phyloP scores from a whole-genome alignment of 2,888 invertebrate species.

The Drosophila paramelanica region DNA sequence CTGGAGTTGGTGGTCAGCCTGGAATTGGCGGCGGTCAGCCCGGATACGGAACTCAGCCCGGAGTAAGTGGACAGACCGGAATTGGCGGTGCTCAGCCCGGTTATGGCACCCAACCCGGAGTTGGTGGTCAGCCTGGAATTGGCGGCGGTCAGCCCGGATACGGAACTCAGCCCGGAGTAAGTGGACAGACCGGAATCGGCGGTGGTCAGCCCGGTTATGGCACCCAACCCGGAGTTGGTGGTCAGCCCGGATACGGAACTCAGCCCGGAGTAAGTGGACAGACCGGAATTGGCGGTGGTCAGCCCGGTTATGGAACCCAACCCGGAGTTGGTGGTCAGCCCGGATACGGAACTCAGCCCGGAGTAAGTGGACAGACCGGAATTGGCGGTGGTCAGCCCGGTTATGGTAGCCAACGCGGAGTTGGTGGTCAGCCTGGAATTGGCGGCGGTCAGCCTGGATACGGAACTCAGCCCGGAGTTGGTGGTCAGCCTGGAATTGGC shows the following conservation, averaged over 20 bases:
- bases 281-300: constrained; percentile 8
- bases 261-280: constrained; percentile 28
- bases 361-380: no score
- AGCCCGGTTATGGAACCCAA: constrained; percentile 22
- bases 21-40: constrained; percentile 2
- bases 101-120: constrained; percentile 29
- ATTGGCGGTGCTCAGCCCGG: constrained; percentile 2
- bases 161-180: constrained; percentile 20
- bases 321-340: constrained; percentile 21
- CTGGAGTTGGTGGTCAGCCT: constrained; percentile 21
- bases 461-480: no score
- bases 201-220: constrained; percentile 17
- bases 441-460: constrained; percentile 27
- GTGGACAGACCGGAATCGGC: constrained; percentile 9
- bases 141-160: not conserved
- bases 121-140: constrained; percentile 17
- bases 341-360: no score
- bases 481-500: no score
- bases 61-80: constrained; percentile 15
- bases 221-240: constrained; percentile 24
- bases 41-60: constrained; percentile 17
- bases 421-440: no score
- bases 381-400: no score
- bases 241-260: not conserved
- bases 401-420: no score